Percentiles rank a stretch among this genome's conserved stretches.
Conservation (phyloP, 2,888 invertebrate species). For the Eucera pruinosa region DNA sequence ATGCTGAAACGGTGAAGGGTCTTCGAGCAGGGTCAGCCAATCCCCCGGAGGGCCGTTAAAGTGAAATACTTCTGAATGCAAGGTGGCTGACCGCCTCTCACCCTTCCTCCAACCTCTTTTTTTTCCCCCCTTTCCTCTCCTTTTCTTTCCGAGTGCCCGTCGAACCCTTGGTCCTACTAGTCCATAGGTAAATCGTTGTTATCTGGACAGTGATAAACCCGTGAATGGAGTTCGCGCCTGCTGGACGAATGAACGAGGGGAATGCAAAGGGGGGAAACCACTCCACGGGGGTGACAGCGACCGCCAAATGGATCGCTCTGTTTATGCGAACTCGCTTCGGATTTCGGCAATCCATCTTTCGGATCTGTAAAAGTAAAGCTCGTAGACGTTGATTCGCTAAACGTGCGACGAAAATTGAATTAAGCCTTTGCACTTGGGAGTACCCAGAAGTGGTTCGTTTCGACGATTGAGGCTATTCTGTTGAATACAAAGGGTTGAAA, state of each 20-base stretch:
- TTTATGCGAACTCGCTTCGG: conserved; percentile 72
- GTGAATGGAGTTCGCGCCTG: conserved; percentile 82
- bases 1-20: conserved; percentile 84
- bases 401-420: too few species aligned
- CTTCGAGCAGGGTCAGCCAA: conserved; percentile 82
- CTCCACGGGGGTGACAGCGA: conserved; percentile 50
- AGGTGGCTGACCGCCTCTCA: conserved; percentile 80
- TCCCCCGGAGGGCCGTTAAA: conserved; percentile 84
- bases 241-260: conserved; percentile 63
- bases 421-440: too few species aligned
- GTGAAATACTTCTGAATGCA: conserved; percentile 84
- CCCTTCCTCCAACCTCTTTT: conserved; percentile 35
- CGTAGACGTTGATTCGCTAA: background rate
- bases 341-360: conserved; percentile 17
- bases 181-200: conserved; percentile 84
- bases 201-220: conserved; percentile 85
- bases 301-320: conserved; percentile 74
- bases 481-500: too few species aligned
- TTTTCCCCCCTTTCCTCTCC: conserved; percentile 43
- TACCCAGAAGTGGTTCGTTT: too few species aligned
- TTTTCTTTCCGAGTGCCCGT: conserved; percentile 59
- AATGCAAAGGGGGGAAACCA: conserved; percentile 68
- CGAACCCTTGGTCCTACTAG: conserved; percentile 54
- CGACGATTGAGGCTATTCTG: too few species aligned
- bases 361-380: background rate